Percentiles rank a stretch among this genome's conserved stretches.
Evolutionary conservation across 2,113 vertebrate genomes (phyloP).

Genomic region (Calypte anna): DNA sequence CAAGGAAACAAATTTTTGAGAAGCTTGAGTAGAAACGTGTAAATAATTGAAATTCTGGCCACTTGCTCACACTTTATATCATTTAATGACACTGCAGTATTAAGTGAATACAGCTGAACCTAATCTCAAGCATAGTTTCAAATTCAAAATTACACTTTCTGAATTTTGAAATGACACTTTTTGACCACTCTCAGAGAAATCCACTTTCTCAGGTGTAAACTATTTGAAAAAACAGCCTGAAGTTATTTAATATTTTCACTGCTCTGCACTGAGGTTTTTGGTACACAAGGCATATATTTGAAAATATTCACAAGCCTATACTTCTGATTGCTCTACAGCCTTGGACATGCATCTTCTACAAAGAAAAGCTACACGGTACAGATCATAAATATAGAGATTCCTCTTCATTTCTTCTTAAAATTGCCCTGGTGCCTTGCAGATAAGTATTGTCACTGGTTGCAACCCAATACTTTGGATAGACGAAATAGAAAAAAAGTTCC

Average conservation of each 20-base stretch:
- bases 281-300: too few relatives aligned
- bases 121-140: neutral
- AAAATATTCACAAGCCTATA: too few relatives aligned
- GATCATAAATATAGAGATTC: too few relatives aligned
- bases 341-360: too few relatives aligned
- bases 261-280: too few relatives aligned
- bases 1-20: neutral
- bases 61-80: neutral
- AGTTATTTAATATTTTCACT: neutral
- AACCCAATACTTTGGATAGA: too few relatives aligned
- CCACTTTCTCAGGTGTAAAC: neutral
- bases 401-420: too few relatives aligned
- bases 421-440: too few relatives aligned
- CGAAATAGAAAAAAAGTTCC: too few relatives aligned
- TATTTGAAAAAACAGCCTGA: neutral
- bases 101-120: neutral
- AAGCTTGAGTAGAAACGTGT: neutral
- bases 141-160: neutral
- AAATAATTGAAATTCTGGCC: neutral
- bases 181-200: neutral
- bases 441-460: too few relatives aligned
- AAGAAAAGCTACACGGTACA: too few relatives aligned
- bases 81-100: neutral
- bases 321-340: too few relatives aligned
- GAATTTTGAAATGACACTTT: neutral